Percentiles rank a stretch among this genome's conserved stretches.
phyloP scores from a whole-genome alignment of 2,113 vertebrate species.

The Pandion haliaetus region DNA sequence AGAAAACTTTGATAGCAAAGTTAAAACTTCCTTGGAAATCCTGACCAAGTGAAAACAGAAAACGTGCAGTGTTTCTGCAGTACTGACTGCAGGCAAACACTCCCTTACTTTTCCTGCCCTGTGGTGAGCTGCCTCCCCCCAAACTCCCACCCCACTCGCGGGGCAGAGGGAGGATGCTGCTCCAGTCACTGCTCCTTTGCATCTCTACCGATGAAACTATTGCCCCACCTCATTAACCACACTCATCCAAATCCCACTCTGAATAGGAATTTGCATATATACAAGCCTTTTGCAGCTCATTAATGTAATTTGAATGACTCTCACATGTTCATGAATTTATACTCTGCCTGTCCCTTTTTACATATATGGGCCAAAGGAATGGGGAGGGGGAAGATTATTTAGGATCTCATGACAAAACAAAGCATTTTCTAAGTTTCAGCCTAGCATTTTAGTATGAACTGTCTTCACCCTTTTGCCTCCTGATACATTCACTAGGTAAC shows the following conservation, averaged over 20 bases:
- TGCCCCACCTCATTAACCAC: neutral
- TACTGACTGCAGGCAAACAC: neutral
- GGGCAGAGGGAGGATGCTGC: neutral
- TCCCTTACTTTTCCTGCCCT: neutral
- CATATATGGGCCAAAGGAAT: neutral
- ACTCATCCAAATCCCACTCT: neutral
- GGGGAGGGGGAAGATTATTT: neutral
- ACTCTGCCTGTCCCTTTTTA: neutral
- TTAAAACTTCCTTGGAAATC: neutral
- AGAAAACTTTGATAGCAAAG: neutral
- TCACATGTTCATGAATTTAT: neutral
- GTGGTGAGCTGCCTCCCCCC: neutral
- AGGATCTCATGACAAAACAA: neutral
- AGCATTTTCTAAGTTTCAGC: neutral
- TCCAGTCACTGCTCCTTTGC: neutral
- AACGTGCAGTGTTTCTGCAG: neutral
- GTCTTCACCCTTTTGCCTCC: neutral
- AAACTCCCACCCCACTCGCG: fast-evolving
- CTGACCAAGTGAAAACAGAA: neutral
- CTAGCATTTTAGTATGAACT: neutral
- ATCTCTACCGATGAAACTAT: neutral
- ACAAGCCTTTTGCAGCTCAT: slow-evolving; percentile 17
- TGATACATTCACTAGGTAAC: neutral
- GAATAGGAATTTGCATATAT: neutral
- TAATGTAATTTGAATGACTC: neutral